Evolutionary conservation across 2,888 invertebrate genomes (phyloP).

Genomic region (Saturnia japonica): DNA sequence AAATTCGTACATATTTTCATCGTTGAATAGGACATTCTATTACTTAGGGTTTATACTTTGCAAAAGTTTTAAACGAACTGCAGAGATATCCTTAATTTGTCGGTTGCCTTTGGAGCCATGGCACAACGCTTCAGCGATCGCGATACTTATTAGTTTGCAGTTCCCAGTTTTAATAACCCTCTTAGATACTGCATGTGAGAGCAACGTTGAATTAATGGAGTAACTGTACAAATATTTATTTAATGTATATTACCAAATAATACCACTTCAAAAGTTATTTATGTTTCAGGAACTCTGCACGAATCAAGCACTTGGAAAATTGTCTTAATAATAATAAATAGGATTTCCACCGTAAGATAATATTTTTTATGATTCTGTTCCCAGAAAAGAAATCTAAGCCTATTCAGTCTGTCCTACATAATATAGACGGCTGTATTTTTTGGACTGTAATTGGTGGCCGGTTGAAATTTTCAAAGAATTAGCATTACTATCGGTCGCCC

Average conservation of each 20-base stretch:
- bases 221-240: neutral
- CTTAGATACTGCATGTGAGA: neutral
- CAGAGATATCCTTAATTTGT: too few relatives aligned
- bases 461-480: neutral
- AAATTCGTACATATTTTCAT: too few relatives aligned
- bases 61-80: too few relatives aligned
- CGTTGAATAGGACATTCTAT: too few relatives aligned
- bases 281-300: neutral
- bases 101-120: too few relatives aligned
- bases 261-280: neutral
- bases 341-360: neutral
- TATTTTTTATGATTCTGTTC: neutral
- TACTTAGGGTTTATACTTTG: too few relatives aligned
- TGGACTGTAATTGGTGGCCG: neutral
- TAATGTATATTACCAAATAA: neutral
- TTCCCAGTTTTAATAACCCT: neutral
- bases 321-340: neutral
- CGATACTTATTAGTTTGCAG: constrained; percentile 9
- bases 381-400: neutral
- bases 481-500: too few relatives aligned
- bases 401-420: neutral
- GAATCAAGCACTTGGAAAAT: neutral
- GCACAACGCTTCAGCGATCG: neutral
- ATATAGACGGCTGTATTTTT: neutral
- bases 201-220: neutral